Percentiles rank a stretch among this genome's conserved stretches.
Conservation (phyloP, 2,888 invertebrate genomes). For the Trissonchulus sp. region DNA sequence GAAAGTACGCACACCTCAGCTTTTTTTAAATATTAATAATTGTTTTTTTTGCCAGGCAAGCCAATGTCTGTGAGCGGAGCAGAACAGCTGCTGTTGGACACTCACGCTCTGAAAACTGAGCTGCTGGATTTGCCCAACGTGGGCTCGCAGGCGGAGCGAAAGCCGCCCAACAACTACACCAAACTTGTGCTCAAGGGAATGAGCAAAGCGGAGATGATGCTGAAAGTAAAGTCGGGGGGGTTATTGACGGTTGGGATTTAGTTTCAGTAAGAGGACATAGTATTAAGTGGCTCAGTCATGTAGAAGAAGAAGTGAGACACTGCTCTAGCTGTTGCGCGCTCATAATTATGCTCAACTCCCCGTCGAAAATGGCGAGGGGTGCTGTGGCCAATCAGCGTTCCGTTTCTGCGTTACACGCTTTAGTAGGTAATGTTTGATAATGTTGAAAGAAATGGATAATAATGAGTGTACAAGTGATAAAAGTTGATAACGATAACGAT, state of each 20-base stretch:
- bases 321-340: conserved; percentile 8
- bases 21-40: too few species aligned
- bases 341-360: neutral
- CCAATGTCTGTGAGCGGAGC: conserved; percentile 82
- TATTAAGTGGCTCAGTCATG: too few species aligned
- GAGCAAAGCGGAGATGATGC: conserved; percentile 95
- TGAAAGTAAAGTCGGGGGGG: too few species aligned
- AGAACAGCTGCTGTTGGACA: conserved; percentile 75
- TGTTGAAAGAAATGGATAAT: too few species aligned
- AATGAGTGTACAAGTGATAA: too few species aligned
- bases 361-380: neutral
- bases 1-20: too few species aligned
- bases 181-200: conserved; percentile 75
- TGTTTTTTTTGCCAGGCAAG: conserved; percentile 66
- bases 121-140: conserved; percentile 87
- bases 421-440: too few species aligned
- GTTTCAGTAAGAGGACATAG: too few species aligned
- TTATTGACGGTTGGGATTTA: conserved; percentile 27
- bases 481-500: too few species aligned
- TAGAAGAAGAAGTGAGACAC: too few species aligned
- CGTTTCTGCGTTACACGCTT: too few species aligned
- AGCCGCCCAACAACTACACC: conserved; percentile 58
- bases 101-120: conserved; percentile 65
- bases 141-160: conserved; percentile 62
- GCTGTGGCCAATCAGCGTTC: too few species aligned